A percentile compares a stretch with the other conserved stretches of the same genome.
phyloP scores from a whole-genome alignment of 2,888 invertebrate species.

The Rutpela maculata region DNA sequence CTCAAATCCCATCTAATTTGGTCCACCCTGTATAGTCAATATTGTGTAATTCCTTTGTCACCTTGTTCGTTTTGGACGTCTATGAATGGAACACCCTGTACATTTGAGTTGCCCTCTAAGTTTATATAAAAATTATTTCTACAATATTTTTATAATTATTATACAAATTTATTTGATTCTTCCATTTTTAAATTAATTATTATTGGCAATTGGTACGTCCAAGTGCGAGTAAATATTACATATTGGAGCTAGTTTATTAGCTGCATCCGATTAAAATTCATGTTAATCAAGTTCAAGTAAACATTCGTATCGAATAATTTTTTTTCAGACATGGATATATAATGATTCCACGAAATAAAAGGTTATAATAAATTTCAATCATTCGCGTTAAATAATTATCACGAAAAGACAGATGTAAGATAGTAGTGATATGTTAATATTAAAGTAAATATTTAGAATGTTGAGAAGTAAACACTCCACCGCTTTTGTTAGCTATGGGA shows the following conservation, averaged over 20 bases:
- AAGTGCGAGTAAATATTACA: too few relatives aligned
- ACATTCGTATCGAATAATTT: neutral
- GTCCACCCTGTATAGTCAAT: too few relatives aligned
- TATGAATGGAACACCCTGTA: too few relatives aligned
- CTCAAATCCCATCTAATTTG: too few relatives aligned
- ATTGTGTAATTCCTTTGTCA: too few relatives aligned
- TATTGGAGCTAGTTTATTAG: neutral
- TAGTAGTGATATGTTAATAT: slow-evolving; percentile 12
- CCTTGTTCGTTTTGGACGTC: too few relatives aligned
- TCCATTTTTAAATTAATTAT: too few relatives aligned
- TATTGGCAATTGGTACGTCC: too few relatives aligned
- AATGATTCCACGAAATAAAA: slow-evolving; percentile 2
- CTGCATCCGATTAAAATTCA: neutral
- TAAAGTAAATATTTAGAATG: slow-evolving; percentile 23
- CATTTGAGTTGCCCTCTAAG: too few relatives aligned
- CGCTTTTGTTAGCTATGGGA: neutral
- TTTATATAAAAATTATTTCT: too few relatives aligned
- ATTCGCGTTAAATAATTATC: neutral
- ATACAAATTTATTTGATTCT: too few relatives aligned
- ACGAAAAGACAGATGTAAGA: slow-evolving; percentile 14
- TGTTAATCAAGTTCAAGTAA: neutral
- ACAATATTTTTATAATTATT: too few relatives aligned
- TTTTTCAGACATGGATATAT: neutral
- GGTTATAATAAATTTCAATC: slow-evolving; percentile 1
- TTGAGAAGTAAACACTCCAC: neutral